These are phyloP conservation scores for Lagopus leucura DNA, from an alignment of 2,113 vertebrate genomes.

Conservation along the genomic window DNA sequence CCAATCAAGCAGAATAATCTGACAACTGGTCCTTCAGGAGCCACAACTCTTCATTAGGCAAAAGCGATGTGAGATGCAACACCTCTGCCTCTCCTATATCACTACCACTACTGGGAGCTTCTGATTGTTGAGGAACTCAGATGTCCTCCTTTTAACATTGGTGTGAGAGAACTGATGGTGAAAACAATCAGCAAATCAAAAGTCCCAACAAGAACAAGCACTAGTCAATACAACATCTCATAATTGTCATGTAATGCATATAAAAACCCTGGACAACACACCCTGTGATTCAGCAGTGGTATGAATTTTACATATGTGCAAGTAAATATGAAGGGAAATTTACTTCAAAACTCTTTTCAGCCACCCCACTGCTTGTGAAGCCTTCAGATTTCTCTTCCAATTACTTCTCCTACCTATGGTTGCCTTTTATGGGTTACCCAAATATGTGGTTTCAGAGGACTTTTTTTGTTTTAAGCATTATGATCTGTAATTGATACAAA, in stretches of 20 bases:
- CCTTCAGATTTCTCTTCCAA: neutral
- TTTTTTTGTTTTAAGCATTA: neutral
- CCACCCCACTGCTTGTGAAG: neutral
- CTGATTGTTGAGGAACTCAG: neutral
- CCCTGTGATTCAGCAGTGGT: neutral
- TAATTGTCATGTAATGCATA: neutral
- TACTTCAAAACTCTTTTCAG: neutral
- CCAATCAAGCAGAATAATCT: neutral
- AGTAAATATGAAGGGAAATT: neutral
- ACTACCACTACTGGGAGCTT: neutral
- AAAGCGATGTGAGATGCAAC: neutral
- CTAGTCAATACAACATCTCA: neutral
- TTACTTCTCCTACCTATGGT: neutral
- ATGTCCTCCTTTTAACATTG: neutral
- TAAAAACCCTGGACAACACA: neutral
- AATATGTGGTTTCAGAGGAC: neutral
- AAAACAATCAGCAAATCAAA: neutral
- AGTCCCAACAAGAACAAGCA: neutral
- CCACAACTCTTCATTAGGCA: neutral
- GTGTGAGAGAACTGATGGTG: neutral
- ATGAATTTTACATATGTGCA: neutral
- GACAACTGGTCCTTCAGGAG: neutral
- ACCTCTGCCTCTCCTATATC: neutral
- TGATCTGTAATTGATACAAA: neutral
- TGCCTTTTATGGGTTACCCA: neutral